Evolutionary conservation across 2,888 invertebrate species (phyloP).

Genomic region (Cephus nigrinus): DNA sequence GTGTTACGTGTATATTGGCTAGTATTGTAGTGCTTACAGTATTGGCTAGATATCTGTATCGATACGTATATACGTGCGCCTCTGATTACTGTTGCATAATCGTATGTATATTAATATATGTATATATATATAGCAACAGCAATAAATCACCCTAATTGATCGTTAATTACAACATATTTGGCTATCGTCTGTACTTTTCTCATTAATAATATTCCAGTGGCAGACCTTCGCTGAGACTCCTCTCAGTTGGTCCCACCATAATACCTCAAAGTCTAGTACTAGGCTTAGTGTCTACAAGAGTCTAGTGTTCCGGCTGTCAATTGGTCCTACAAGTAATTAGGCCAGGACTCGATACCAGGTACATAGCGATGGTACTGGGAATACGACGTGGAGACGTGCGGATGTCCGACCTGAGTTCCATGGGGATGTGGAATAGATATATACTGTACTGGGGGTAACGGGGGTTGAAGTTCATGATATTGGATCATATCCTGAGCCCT

Average conservation of each 20-base stretch:
- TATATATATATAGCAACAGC: conserved; percentile 11
- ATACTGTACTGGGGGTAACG: conserved; percentile 58
- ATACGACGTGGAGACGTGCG: conserved; percentile 45
- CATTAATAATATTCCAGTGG: not conserved
- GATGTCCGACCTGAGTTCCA: conserved; percentile 65
- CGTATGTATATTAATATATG: not conserved
- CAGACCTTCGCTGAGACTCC: not conserved
- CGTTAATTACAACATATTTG: conserved; percentile 46
- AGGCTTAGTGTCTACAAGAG: not conserved
- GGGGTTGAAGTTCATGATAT: conserved; percentile 64
- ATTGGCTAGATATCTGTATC: not conserved
- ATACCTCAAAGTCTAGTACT: not conserved
- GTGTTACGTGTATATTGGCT: not conserved
- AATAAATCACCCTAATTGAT: conserved; percentile 36
- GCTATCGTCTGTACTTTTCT: conserved; percentile 32
- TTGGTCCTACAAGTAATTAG: conserved; percentile 30
- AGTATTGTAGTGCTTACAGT: not conserved
- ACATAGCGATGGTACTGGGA: conserved; percentile 65
- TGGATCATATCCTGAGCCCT: conserved; percentile 55
- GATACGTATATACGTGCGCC: not conserved
- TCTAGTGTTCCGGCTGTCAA: not conserved
- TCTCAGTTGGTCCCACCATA: not conserved
- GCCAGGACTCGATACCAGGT: conserved; percentile 55
- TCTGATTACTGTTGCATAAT: not conserved
- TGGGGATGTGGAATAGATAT: conserved; percentile 46